Base-by-base conservation (phyloP, 1,140 invertebrate species). In the Magallana gigas region DNA sequence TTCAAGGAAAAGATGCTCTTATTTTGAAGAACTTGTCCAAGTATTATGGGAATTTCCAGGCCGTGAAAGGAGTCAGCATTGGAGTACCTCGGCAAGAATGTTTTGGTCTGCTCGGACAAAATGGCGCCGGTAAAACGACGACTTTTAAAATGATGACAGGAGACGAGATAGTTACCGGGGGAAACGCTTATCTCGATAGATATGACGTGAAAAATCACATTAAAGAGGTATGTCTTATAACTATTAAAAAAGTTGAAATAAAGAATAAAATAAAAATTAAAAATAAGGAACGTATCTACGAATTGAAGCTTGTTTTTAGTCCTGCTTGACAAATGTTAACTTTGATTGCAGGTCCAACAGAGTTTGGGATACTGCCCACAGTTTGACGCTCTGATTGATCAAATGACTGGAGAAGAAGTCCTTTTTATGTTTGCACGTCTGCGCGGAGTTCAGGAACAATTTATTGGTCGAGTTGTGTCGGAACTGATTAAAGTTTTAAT, bases 71-170 rank as follows among this genome's bases (percentile, higher is more conserved):
- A 29, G 60, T 92, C 23, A 92, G 91, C 12, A 87, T 93, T n/a
- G 95, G 95, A 97, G 93, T 96, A 96, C 0, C 83, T 56, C 23
- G 85, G 29, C 95, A 95, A n/a, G 97, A 99, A 95, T 98, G 98
- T 92, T 99, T 99, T 94, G 98, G 98, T 1, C 94, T 99, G 68
- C 95, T 99, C 48, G 98, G 98, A 14, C 95, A 97, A 0, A 97
- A 97, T 92, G 98, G 98, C 0, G 98, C 98, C 7, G 98, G 98
- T 9, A 99, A 98, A 95, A 98, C 97, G 7, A 97, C 97, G 6
- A 98, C 97, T 2, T 98, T 98, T 90, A 97, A 97, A 91, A 96
- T 96, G 96, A 88, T 96, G 89, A 98, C 98, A 0, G 98, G 98
- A 59, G 94, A 95, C 91, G 90, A 94, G 48, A 88, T 91, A 57